Evolutionary conservation across 2,888 invertebrate species (phyloP).

Genomic region (Keiferia lycopersicella): DNA sequence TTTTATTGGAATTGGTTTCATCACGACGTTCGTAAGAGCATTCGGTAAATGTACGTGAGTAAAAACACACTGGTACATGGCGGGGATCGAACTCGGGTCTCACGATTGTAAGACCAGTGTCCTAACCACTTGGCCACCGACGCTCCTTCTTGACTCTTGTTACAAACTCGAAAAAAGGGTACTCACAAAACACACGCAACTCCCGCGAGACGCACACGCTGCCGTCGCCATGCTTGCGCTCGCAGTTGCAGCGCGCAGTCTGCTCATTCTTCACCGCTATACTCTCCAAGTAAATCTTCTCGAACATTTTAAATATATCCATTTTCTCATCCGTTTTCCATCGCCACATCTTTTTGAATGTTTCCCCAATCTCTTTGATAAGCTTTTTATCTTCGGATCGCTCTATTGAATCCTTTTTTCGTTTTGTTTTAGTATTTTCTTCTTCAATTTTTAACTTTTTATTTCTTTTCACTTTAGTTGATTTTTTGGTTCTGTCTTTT

Average conservation of each 20-base stretch:
- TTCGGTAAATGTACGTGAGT: too few relatives aligned
- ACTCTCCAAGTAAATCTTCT: conserved; percentile 17
- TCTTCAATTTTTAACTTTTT: background rate
- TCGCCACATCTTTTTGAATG: conserved; percentile 17
- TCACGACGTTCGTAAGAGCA: too few relatives aligned
- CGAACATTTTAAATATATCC: conserved; percentile 17
- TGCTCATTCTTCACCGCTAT: background rate
- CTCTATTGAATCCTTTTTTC: conserved; percentile 4
- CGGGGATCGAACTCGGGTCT: too few relatives aligned
- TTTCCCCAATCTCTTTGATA: conserved; percentile 12
- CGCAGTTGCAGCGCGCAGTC: background rate
- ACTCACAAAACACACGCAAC: conserved; percentile 2
- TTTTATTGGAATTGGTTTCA: too few relatives aligned
- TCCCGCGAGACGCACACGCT: conserved; percentile 7
- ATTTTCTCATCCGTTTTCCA: conserved; percentile 18
- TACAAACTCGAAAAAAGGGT: too few relatives aligned
- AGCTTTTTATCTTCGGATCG: conserved; percentile 12
- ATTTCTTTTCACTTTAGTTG: conserved; percentile 7
- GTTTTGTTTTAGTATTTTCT: background rate
- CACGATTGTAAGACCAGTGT: too few relatives aligned
- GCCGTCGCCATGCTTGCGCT: background rate
- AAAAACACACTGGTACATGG: too few relatives aligned
- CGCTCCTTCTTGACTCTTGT: too few relatives aligned
- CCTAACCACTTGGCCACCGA: too few relatives aligned
- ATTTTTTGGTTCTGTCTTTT: background rate